These are phyloP conservation scores for Lepilemur septentrionalis DNA, from an alignment of 2,797 vertebrate genomes.

Conservation along the genomic window DNA sequence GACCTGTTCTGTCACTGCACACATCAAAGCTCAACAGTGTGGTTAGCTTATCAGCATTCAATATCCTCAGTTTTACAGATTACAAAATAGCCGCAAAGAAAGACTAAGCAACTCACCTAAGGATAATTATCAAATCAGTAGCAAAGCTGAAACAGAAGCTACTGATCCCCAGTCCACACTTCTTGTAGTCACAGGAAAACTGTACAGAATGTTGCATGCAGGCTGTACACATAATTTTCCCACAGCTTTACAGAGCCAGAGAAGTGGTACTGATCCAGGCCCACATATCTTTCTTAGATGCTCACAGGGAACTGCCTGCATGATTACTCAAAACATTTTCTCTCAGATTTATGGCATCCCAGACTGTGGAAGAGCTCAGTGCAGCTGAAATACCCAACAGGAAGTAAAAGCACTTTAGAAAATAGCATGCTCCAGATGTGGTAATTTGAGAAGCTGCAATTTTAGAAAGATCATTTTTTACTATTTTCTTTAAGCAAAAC, in stretches of 20 bases:
- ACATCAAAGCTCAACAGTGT: background rate
- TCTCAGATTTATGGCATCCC: background rate
- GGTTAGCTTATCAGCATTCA: conserved; percentile 29
- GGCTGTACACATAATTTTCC: background rate
- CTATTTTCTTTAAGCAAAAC: conserved; percentile 43
- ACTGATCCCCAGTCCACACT: background rate
- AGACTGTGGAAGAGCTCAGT: background rate
- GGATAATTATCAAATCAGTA: background rate
- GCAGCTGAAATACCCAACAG: background rate
- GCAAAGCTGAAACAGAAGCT: background rate
- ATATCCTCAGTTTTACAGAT: background rate
- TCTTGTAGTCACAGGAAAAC: background rate
- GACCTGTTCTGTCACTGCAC: background rate
- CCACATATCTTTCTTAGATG: background rate
- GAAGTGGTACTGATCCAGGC: background rate
- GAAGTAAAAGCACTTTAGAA: conserved; percentile 23
- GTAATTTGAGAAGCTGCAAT: conserved; percentile 15
- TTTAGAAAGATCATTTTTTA: conserved; percentile 14
- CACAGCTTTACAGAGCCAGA: background rate
- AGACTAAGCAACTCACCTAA: background rate
- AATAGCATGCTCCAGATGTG: background rate
- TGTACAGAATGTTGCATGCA: background rate
- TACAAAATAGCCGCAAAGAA: background rate
- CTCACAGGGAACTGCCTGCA: background rate
- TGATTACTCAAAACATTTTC: background rate